These are phyloP conservation scores for Heliothis virescens DNA, from an alignment of 1,140 invertebrate genomes.

Conservation along the genomic window DNA sequence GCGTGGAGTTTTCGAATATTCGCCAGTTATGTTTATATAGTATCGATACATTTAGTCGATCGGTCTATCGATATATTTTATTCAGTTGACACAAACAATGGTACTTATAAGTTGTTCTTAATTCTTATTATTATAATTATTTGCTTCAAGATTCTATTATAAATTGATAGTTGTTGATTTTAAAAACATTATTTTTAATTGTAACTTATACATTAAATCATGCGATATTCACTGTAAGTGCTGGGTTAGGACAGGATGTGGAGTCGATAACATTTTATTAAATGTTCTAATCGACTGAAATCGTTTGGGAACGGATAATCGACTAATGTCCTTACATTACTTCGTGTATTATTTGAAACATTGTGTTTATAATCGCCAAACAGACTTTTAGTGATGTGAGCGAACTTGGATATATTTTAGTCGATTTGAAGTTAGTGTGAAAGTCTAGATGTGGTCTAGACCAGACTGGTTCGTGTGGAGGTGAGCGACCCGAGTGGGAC, in stretches of 20 bases:
- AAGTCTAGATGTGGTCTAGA: constrained; percentile 1
- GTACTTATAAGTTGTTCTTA: constrained; percentile 53
- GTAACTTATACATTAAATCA: constrained; percentile 29
- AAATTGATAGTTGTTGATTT: constrained; percentile 47
- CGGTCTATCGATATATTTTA: constrained; percentile 36
- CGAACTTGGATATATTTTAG: constrained; percentile 15
- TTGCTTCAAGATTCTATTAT: constrained; percentile 50
- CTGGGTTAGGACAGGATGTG: constrained; percentile 23
- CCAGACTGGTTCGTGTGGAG: constrained; percentile 11
- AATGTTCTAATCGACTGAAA: constrained; percentile 43
- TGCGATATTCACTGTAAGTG: constrained; percentile 43
- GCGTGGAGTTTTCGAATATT: constrained; percentile 24
- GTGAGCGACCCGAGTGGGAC: constrained; percentile 14
- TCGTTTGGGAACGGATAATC: constrained; percentile 33
- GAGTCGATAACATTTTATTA: constrained; percentile 24
- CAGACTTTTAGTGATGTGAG: constrained; percentile 27
- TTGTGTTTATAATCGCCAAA: constrained; percentile 16
- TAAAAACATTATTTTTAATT: constrained; percentile 45
- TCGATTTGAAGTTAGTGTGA: constrained; percentile 34
- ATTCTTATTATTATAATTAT: constrained; percentile 50
- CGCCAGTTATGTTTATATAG: constrained; percentile 44
- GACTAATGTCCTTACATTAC: constrained; percentile 13
- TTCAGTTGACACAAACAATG: constrained; percentile 47
- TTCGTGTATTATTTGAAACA: constrained; percentile 9
- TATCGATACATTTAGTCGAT: constrained; percentile 44